phyloP scores from a whole-genome alignment of 2,797 vertebrate genomes.

The Meda fulgida region DNA sequence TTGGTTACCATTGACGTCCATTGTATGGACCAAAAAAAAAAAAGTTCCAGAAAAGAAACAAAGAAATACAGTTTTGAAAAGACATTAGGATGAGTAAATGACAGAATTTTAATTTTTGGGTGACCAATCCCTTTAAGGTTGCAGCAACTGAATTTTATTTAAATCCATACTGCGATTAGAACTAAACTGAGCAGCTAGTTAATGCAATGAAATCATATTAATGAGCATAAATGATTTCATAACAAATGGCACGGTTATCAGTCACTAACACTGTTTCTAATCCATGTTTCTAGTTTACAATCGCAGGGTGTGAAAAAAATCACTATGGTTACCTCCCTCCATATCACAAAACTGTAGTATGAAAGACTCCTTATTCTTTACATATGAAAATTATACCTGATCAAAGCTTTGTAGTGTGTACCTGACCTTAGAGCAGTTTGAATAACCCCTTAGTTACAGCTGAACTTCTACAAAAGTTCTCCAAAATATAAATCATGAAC shows the following conservation, averaged over 20 bases:
- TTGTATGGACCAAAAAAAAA: neutral
- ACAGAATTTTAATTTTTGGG: neutral
- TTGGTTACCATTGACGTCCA: neutral
- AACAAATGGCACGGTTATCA: neutral
- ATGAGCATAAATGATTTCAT: neutral
- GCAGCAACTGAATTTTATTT: neutral
- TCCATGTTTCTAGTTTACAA: neutral
- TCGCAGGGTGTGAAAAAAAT: neutral
- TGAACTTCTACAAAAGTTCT: neutral
- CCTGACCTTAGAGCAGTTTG: neutral
- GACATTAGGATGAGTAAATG: neutral
- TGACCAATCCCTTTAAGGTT: neutral
- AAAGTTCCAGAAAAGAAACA: neutral
- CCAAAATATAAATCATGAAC: neutral
- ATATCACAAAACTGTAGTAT: neutral
- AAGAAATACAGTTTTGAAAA: neutral
- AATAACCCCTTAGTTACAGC: neutral
- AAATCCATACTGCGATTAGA: neutral
- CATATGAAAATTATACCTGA: neutral
- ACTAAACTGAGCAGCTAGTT: neutral
- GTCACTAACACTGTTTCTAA: neutral
- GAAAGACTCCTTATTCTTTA: conserved; percentile 1
- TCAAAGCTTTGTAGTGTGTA: conserved; percentile 13
- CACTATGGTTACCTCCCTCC: neutral
- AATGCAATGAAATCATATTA: neutral